phyloP scores from a whole-genome alignment of 2,113 vertebrate species.

The Hystrix brachyura region DNA sequence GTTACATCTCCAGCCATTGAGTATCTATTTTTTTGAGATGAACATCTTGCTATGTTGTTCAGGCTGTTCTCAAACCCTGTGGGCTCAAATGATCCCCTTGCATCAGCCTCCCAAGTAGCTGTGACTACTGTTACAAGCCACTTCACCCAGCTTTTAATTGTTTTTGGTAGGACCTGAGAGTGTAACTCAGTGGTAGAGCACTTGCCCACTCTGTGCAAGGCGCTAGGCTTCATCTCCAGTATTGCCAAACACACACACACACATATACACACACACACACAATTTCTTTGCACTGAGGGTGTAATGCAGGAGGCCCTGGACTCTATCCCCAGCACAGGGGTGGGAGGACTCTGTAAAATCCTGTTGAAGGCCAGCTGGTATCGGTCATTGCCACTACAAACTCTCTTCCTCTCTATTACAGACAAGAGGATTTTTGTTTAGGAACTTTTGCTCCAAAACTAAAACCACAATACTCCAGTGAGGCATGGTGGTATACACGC shows the following conservation, averaged over 20 bases:
- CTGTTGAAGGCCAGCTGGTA: not conserved
- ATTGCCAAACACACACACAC: not conserved
- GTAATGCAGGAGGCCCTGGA: not conserved
- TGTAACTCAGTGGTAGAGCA: not conserved
- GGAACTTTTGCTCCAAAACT: constrained; percentile 3
- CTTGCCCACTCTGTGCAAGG: not conserved
- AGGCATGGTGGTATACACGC: not conserved
- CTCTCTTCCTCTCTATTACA: not conserved
- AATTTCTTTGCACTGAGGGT: not conserved
- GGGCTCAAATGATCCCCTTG: not conserved
- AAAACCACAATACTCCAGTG: not conserved
- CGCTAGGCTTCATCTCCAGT: not conserved
- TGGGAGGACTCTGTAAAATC: not conserved
- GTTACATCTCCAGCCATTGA: not conserved
- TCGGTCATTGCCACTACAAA: not conserved
- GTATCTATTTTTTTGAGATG: not conserved
- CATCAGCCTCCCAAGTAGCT: not conserved
- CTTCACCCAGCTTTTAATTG: not conserved
- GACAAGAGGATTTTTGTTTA: not conserved
- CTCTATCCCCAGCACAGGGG: not conserved
- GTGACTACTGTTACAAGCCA: not conserved
- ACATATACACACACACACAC: not conserved
- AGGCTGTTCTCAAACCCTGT: not conserved
- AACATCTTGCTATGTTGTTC: not conserved
- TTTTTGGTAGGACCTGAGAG: not conserved